These are phyloP conservation scores for Podocnemis expansa DNA, from an alignment of 2,113 vertebrate genomes.

Conservation along the genomic window DNA sequence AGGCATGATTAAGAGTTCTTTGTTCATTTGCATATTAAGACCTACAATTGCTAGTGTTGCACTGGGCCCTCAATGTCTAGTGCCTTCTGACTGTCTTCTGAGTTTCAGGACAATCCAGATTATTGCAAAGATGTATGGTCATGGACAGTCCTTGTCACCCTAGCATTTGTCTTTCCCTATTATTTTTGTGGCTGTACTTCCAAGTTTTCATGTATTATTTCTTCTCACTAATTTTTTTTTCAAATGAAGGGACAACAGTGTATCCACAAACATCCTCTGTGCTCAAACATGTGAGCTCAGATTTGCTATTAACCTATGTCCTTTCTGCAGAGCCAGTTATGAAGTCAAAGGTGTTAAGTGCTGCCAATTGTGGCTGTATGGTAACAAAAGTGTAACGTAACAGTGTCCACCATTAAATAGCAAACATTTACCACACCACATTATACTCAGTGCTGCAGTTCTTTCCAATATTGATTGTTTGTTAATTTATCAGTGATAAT, in stretches of 20 bases:
- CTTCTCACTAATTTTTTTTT: not conserved
- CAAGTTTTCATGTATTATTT: not conserved
- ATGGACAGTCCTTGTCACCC: not conserved
- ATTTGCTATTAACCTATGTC: not conserved
- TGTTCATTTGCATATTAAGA: not conserved
- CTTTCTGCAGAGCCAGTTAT: not conserved
- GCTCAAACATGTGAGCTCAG: not conserved
- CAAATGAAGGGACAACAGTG: fast-evolving
- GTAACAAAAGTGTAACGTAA: not conserved
- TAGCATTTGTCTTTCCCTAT: not conserved
- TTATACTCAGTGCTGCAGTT: not conserved
- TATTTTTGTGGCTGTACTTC: not conserved
- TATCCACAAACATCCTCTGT: not conserved
- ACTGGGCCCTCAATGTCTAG: not conserved
- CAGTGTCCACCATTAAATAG: not conserved
- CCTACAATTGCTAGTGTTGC: not conserved
- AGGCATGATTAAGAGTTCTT: fast-evolving
- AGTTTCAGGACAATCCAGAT: not conserved
- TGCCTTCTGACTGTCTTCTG: not conserved
- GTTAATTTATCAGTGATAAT: not conserved
- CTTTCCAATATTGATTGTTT: not conserved
- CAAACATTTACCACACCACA: not conserved
- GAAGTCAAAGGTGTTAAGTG: not conserved
- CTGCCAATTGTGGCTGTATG: not conserved
- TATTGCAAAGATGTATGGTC: not conserved